These are phyloP conservation scores for Solea senegalensis DNA, from an alignment of 2,113 vertebrate species.

Conservation along the genomic window DNA sequence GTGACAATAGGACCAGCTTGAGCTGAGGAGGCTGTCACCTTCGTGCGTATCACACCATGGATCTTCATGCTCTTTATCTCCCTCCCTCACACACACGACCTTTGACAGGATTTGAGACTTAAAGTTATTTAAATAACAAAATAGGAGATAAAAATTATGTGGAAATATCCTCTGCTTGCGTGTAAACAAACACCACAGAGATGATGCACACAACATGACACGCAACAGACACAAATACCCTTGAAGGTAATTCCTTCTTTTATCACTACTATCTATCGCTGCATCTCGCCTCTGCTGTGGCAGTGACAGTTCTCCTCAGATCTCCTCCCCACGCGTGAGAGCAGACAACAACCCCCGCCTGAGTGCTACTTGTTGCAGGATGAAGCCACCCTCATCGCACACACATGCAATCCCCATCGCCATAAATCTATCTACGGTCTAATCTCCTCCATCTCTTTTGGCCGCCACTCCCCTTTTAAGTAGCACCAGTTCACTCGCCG, in stretches of 20 bases:
- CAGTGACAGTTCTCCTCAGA: constrained; percentile 60
- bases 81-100: constrained; percentile 5
- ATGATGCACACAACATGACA: constrained; percentile 2
- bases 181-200: neutral
- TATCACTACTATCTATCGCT: constrained; percentile 45
- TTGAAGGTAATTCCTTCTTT: neutral
- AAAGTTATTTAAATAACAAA: neutral
- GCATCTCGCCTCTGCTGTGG: constrained; percentile 46
- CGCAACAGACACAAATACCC: neutral
- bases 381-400: constrained; percentile 78
- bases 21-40: constrained; percentile 57
- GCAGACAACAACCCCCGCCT: constrained; percentile 70
- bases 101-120: neutral
- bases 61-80: constrained; percentile 25
- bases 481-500: constrained; percentile 43
- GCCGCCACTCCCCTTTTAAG: constrained; percentile 61
- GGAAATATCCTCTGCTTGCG: neutral
- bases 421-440: constrained; percentile 50
- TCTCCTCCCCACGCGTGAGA: constrained; percentile 24
- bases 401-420: constrained; percentile 70
- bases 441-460: constrained; percentile 49
- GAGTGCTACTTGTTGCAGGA: constrained; percentile 78
- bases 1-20: constrained; percentile 41
- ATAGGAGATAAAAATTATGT: neutral
- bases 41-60: constrained; percentile 16